phyloP scores from a whole-genome alignment of 2,797 vertebrate species.

The Caiman crocodilus region DNA sequence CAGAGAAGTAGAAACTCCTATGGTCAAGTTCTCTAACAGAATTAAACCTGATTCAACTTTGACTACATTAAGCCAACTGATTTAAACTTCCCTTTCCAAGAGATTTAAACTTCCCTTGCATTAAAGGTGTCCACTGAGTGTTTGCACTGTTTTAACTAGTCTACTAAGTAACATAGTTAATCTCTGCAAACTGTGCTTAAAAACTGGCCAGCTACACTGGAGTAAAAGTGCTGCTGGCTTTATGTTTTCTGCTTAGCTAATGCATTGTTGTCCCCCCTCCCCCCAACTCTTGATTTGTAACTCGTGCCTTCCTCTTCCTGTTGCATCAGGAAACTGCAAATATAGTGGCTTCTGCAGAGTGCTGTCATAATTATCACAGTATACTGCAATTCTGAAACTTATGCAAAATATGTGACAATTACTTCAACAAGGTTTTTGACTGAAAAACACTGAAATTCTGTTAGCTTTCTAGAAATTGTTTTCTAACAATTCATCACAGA shows the following conservation, averaged over 20 bases:
- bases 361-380: constrained; percentile 62
- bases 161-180: constrained; percentile 11
- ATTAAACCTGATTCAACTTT: neutral
- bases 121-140: neutral
- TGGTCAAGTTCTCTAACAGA: neutral
- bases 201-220: neutral
- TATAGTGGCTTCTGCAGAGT: constrained; percentile 52
- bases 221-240: constrained; percentile 8
- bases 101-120: neutral
- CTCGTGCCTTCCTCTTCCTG: constrained; percentile 77
- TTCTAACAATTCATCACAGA: neutral
- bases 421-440: constrained; percentile 18
- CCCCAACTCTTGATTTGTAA: constrained; percentile 56
- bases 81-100: neutral
- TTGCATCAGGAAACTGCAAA: constrained; percentile 75
- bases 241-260: constrained; percentile 48
- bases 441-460: constrained; percentile 15
- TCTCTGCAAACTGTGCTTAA: constrained; percentile 20
- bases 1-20: neutral
- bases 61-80: neutral
- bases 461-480: constrained; percentile 39
- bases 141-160: neutral
- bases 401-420: constrained; percentile 42
- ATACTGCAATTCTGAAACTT: constrained; percentile 37
- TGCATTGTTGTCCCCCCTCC: neutral